Base-by-base conservation (phyloP, 2,797 vertebrate species). In the Iguana delicatissima region DNA sequence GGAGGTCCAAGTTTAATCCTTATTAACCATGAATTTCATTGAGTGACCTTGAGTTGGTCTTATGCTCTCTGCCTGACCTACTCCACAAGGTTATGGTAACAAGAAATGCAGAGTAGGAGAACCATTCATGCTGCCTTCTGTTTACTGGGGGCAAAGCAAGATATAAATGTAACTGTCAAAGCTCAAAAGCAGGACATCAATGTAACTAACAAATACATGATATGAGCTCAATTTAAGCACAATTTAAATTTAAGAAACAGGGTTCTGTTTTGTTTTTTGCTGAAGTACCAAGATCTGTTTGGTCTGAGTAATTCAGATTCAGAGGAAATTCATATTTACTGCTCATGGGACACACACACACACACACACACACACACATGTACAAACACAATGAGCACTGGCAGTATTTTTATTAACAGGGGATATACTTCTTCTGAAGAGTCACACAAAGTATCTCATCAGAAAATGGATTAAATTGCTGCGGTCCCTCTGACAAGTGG, bases 361-460 rank as follows among this genome's bases (percentile, higher is more conserved):
- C 55, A 59, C 7, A 42, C 7, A 26, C 64, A 67, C 64, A 67
- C 9, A 42, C 7, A 26, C 64, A 67, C 64, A 67, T 8, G 26
- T 32, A 24, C 64, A 69, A 69, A 69, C 64, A 69, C 18, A 7
- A 32, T 57, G 52, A 80, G 5, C 42, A 29, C 13, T 67, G 26
- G 32, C 64, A 69, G 24, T 42, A 38, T 84, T 35, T 84, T 80
- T 26, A 59, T 86, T 38, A 38, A 35, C 18, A 73, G 80, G 14
- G 50, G 86, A 50, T 73, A 35, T 86, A 3, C 10, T 50, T 90
- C 32, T 76, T 90, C 26, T 29, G 38, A 85, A 42, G 64, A 80
- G n/a, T 73, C 29, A 32, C 50, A 50, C 4, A 80, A 80, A 55
- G 9, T 64, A 42, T 80, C 57, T 67, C 42, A 4, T 9, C n/a